These are phyloP conservation scores for Parasteatoda tepidariorum DNA, from an alignment of 1,140 invertebrate genomes.

Conservation along the genomic window DNA sequence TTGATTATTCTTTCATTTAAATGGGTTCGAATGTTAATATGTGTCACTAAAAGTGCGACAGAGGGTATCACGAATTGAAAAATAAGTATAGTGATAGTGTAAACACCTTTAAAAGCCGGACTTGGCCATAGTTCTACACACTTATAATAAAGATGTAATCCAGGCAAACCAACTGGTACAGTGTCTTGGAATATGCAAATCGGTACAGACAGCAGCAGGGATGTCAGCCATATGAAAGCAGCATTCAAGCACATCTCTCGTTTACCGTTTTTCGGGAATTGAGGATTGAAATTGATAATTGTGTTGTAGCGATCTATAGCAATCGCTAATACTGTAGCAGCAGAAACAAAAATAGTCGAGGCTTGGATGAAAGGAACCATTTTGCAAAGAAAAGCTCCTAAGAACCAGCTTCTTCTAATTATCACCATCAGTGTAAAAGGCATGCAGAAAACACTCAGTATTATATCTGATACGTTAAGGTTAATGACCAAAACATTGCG, in stretches of 20 bases:
- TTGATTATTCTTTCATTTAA: slow-evolving; percentile 63
- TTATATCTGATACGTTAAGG: slow-evolving; percentile 73
- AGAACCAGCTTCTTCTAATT: slow-evolving; percentile 67
- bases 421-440: slow-evolving; percentile 73
- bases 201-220: slow-evolving; percentile 71
- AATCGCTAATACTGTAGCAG: slow-evolving; percentile 74
- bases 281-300: slow-evolving; percentile 47
- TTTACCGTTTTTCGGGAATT: slow-evolving; percentile 2
- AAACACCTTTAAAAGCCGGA: slow-evolving; percentile 68
- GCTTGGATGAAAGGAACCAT: slow-evolving; percentile 73
- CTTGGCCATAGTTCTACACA: slow-evolving; percentile 70
- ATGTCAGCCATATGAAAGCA: slow-evolving; percentile 72
- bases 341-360: slow-evolving; percentile 74
- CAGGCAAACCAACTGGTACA: slow-evolving; percentile 66
- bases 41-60: slow-evolving; percentile 71
- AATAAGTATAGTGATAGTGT: slow-evolving; percentile 71
- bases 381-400: slow-evolving; percentile 72
- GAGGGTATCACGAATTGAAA: slow-evolving; percentile 73
- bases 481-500: slow-evolving; percentile 69
- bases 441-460: slow-evolving; percentile 73
- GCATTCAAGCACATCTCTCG: slow-evolving; percentile 61
- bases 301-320: slow-evolving; percentile 71
- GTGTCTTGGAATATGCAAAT: slow-evolving; percentile 70
- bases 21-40: slow-evolving; percentile 71
- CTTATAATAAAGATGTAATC: slow-evolving; percentile 67